Base-by-base conservation (phyloP, 2,888 invertebrate species). In the Crocallis elinguaria region DNA sequence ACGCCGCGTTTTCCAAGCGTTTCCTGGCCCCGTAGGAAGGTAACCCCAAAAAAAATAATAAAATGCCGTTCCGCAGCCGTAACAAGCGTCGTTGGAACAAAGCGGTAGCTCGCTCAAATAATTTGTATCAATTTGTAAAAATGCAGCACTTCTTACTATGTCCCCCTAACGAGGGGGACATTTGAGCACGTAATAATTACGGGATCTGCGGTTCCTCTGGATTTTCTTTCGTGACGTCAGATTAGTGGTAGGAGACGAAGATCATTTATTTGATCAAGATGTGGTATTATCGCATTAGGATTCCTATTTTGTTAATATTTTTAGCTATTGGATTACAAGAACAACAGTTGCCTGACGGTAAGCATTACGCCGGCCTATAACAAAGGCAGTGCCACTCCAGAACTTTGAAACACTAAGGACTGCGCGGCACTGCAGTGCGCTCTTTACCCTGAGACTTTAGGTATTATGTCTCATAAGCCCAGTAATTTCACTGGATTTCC, bases 61-160 rank as follows among this genome's bases (percentile, higher is more conserved):
- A 90, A 90, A 90, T 86, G 88, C 85, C 88, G 88, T 77, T 86
- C 84, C 82, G 74, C 82, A 84, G 84, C 82, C 86, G 87, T 91
- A 91, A 91, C 90, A 91, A 91, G 90, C 90, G 84, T 84, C 85
- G 88, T 86, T 84, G 88, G 88, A 89, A 91, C 90, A 91, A 90
- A 91, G 90, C 88, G 88, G 77, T 79, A 73, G 86, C 85, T 84
- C 88, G 87, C 89, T 89, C 88, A 88, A 90, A 90, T 91, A 91
- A 91, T 91, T 90, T 90, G 91, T 91, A 90, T 90, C 90, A 90
- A 91, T 91, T 90, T 91, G 89, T 88, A 90, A 91, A 89, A 91
- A 90, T 91, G 90, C 90, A 89, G 75, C 86, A 74, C 72, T 82
- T 71, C 77, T 74, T 73, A 71, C 69, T 52, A 69, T 71, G 66